A percentile compares a stretch with the other conserved stretches of the same genome.
These are phyloP conservation scores for Paramisgurnus dabryanus DNA, from an alignment of 2,113 vertebrate genomes.

Conservation along the genomic window DNA sequence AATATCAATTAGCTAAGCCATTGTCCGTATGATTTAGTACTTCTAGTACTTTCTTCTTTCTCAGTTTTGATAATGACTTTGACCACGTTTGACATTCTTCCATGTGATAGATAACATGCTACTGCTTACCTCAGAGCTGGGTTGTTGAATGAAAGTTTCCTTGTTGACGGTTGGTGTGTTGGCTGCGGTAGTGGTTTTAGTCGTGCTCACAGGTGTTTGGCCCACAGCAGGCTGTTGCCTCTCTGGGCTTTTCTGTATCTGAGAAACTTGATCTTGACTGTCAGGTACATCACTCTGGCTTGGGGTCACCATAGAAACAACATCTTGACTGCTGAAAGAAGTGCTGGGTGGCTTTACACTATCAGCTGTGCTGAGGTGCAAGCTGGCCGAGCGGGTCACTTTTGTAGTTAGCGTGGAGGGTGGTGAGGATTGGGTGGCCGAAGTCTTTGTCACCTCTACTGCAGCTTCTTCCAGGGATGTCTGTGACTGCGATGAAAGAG, in stretches of 20 bases:
- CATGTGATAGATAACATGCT: background rate
- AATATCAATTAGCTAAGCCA: background rate
- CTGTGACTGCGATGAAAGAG: constrained; percentile 47
- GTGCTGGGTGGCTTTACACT: constrained; percentile 28
- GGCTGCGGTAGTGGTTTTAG: constrained; percentile 42
- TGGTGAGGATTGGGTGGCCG: constrained; percentile 39
- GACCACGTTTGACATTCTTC: background rate
- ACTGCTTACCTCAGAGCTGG: constrained; percentile 59
- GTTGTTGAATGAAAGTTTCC: constrained; percentile 49
- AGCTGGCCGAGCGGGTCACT: constrained; percentile 45
- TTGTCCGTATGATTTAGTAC: no score
- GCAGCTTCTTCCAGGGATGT: constrained; percentile 39
- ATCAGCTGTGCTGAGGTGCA: constrained; percentile 32
- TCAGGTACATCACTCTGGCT: constrained; percentile 53
- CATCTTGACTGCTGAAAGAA: constrained; percentile 28
- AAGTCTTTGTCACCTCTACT: constrained; percentile 14
- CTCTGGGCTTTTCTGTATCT: constrained; percentile 70
- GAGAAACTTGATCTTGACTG: constrained; percentile 52
- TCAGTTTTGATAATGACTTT: background rate
- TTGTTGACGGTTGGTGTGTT: constrained; percentile 38
- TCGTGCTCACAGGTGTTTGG: constrained; percentile 66
- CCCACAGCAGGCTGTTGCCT: constrained; percentile 66
- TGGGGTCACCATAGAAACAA: constrained; percentile 41
- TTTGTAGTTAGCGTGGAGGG: constrained; percentile 49
- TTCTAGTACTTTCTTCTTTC: no score